Evolutionary conservation across 2,113 vertebrate species (phyloP).

Genomic region (Candoia aspera): DNA sequence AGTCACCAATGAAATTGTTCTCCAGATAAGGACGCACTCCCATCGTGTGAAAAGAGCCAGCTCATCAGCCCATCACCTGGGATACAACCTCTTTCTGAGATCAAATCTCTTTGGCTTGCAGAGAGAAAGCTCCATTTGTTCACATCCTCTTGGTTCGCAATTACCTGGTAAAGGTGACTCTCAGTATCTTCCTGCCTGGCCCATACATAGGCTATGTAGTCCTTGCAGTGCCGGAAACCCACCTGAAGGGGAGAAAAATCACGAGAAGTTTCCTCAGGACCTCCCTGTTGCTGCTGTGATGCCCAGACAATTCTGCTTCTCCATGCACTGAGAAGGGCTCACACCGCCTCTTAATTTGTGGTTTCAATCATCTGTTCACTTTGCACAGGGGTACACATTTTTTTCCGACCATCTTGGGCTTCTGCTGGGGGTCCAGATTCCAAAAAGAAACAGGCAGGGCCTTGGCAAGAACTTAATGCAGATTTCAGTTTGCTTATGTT

Average conservation of each 20-base stretch:
- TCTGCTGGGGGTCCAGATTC: too few relatives aligned
- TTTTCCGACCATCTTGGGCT: too few relatives aligned
- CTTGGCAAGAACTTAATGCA: too few relatives aligned
- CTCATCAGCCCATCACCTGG: not conserved
- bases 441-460: too few relatives aligned
- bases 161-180: constrained; percentile 79
- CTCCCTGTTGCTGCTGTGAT: not conserved
- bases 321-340: not conserved
- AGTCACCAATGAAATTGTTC: not conserved
- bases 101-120: not conserved
- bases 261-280: too few relatives aligned
- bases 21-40: not conserved
- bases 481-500: too few relatives aligned
- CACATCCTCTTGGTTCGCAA: rapidly evolving
- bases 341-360: not conserved
- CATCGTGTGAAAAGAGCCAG: not conserved
- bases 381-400: too few relatives aligned
- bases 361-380: too few relatives aligned
- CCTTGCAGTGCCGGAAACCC: constrained; percentile 95
- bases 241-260: constrained; percentile 75
- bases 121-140: not conserved
- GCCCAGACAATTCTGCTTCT: not conserved
- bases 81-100: not conserved
- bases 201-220: constrained; percentile 94
- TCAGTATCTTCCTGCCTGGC: constrained; percentile 88